Percentiles rank a stretch among this genome's conserved stretches.
Evolutionary conservation across 2,797 vertebrate genomes (phyloP).

Genomic region (Gobionotothen gibberifrons): DNA sequence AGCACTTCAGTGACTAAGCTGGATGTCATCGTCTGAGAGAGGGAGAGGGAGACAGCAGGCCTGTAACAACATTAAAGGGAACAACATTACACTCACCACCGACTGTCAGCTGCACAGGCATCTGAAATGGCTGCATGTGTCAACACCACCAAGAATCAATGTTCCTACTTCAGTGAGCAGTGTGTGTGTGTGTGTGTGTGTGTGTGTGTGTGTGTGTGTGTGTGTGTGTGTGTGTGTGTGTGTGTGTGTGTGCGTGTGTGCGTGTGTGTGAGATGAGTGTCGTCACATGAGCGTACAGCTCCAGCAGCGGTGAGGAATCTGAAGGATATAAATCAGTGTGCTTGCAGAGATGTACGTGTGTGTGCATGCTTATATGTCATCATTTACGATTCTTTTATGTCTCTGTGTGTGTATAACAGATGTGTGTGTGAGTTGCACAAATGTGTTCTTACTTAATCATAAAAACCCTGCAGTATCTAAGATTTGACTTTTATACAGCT

Average conservation of each 20-base stretch:
- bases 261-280: slow-evolving; percentile 37
- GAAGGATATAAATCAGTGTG: slow-evolving; percentile 28
- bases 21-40: slow-evolving; percentile 71
- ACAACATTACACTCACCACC: slow-evolving; percentile 54
- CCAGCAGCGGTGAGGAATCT: slow-evolving; percentile 26
- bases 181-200: slow-evolving; percentile 33
- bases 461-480: neutral
- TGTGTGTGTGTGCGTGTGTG: slow-evolving; percentile 15
- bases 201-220: slow-evolving; percentile 22
- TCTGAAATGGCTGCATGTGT: slow-evolving; percentile 71
- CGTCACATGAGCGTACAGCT: slow-evolving; percentile 38
- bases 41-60: slow-evolving; percentile 50
- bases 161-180: slow-evolving; percentile 41
- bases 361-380: slow-evolving; percentile 32
- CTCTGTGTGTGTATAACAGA: slow-evolving; percentile 10
- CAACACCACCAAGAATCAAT: slow-evolving; percentile 72
- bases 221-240: slow-evolving; percentile 32
- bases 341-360: slow-evolving; percentile 22
- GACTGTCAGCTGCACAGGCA: slow-evolving; percentile 69
- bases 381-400: slow-evolving; percentile 16
- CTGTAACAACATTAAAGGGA: slow-evolving; percentile 72
- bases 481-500: too few relatives aligned
- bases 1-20: slow-evolving; percentile 77
- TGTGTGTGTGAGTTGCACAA: slow-evolving; percentile 7
- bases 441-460: neutral